Conservation (phyloP, 1,140 invertebrate species). For the Scaptodrosophila lebanonensis region DNA sequence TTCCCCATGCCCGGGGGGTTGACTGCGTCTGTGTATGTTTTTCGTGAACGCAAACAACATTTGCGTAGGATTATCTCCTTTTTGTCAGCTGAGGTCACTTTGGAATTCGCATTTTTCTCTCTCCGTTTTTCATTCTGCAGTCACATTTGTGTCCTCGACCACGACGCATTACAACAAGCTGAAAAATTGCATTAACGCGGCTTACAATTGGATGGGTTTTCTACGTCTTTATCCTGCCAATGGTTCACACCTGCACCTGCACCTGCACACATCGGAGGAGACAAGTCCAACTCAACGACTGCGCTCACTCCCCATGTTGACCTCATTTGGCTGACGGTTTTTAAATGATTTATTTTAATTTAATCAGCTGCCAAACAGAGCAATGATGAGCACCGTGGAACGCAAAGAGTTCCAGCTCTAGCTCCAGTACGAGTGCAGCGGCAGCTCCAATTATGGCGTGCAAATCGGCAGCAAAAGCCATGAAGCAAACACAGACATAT, state of each 20-base stretch:
- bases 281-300: not conserved
- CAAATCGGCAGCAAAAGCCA: conserved; percentile 64
- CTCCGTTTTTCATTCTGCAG: too few species aligned
- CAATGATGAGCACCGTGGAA: conserved; percentile 58
- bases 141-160: too few species aligned
- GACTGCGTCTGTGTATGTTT: not conserved
- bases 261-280: conserved; percentile 40
- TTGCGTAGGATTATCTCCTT: conserved; percentile 55
- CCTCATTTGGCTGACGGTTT: conserved; percentile 38
- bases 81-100: conserved; percentile 63
- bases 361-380: conserved; percentile 71
- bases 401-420: conserved; percentile 10
- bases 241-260: conserved; percentile 9
- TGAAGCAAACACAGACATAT: conserved; percentile 59
- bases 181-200: too few species aligned
- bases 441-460: conserved; percentile 62
- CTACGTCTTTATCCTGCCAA: too few species aligned
- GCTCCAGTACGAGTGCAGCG: conserved; percentile 23
- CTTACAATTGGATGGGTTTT: too few species aligned
- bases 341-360: conserved; percentile 71
- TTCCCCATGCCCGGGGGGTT: not conserved
- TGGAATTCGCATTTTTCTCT: conserved; percentile 21
- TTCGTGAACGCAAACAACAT: conserved; percentile 52
- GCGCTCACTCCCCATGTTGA: conserved; percentile 9
- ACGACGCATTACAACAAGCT: too few species aligned